Conservation (phyloP, 2,113 vertebrate species). For the Toxotes jaculatrix region DNA sequence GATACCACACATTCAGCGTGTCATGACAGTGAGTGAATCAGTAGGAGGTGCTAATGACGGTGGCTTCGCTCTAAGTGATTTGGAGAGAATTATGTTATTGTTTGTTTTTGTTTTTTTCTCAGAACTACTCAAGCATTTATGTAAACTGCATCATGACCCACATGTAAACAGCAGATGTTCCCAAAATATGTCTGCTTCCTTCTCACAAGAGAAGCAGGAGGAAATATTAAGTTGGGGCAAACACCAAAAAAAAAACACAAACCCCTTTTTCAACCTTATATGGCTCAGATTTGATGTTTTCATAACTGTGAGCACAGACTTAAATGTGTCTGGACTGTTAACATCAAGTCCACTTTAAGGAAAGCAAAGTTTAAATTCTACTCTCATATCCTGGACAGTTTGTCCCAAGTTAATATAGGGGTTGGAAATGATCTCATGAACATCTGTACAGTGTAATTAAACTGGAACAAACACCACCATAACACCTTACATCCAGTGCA, state of each 20-base stretch:
- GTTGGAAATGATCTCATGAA: not conserved
- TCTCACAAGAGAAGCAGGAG: not conserved
- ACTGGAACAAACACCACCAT: not conserved
- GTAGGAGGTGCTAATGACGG: not conserved
- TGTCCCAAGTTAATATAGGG: rapidly evolving
- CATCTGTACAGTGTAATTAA: slow-evolving; percentile 26
- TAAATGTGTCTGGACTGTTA: not conserved
- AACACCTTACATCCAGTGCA: not conserved
- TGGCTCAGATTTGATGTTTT: slow-evolving; percentile 17
- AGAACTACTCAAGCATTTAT: slow-evolving; percentile 13
- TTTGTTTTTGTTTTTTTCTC: not conserved
- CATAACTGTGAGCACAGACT: not conserved
- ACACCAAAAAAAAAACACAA: not conserved
- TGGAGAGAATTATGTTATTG: not conserved
- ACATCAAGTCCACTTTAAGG: not conserved
- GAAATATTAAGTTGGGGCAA: not conserved
- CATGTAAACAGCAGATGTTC: slow-evolving; percentile 16
- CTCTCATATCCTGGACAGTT: not conserved
- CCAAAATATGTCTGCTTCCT: not conserved
- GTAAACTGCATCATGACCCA: slow-evolving; percentile 1
- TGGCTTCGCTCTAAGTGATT: not conserved
- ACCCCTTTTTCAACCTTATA: not conserved
- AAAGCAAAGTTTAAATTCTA: not conserved
- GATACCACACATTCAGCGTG: slow-evolving; percentile 35
- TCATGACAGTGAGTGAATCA: slow-evolving; percentile 36